These are phyloP conservation scores for Mesopsocus fuscifrons DNA, from an alignment of 2,888 invertebrate species.

Conservation along the genomic window DNA sequence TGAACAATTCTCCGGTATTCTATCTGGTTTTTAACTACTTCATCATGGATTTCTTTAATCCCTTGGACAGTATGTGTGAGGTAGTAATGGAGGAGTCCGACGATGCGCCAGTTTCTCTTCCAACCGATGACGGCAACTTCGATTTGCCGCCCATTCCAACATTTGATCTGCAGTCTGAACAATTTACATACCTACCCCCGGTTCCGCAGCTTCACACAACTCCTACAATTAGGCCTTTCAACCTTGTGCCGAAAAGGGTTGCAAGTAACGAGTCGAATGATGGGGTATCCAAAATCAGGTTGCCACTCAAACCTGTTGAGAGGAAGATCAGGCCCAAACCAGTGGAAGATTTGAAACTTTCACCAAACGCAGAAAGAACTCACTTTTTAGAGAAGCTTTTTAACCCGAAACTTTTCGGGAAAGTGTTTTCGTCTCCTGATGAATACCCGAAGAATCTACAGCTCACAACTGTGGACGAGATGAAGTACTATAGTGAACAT, in stretches of 20 bases:
- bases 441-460: neutral
- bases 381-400: neutral
- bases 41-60: too few species aligned
- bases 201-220: neutral
- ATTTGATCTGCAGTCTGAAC: neutral
- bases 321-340: neutral
- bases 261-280: too few species aligned
- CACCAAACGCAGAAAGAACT: neutral
- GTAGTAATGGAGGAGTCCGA: neutral
- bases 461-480: neutral
- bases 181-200: neutral
- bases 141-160: slow-evolving; percentile 3
- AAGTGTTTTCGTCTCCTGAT: neutral
- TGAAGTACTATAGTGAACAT: neutral
- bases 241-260: neutral
- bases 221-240: too few species aligned
- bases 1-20: too few species aligned
- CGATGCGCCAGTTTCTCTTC: neutral
- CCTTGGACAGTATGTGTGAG: neutral
- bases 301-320: too few species aligned
- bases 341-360: neutral
- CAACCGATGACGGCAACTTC: neutral
- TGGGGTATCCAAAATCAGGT: too few species aligned
- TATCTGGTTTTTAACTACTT: too few species aligned
- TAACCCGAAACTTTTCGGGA: neutral